These are phyloP conservation scores for Sardinella longiceps DNA, from an alignment of 2,797 vertebrate species.

Conservation along the genomic window DNA sequence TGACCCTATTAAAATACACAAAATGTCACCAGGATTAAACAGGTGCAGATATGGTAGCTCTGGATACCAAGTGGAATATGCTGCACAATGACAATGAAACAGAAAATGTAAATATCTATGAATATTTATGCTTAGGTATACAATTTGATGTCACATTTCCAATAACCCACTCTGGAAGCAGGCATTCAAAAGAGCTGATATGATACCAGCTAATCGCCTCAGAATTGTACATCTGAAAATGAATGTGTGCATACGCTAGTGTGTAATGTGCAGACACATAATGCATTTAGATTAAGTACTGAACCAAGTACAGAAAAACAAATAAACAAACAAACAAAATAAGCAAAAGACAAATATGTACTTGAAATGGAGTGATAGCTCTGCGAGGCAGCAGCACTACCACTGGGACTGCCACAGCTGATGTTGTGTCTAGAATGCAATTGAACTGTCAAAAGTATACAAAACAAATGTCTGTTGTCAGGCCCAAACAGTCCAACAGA, in stretches of 20 bases:
- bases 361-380: background rate
- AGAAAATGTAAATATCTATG: background rate
- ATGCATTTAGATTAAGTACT: background rate
- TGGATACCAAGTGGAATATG: background rate
- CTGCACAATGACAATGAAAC: background rate
- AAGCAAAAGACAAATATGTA: slow-evolving; percentile 6
- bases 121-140: too few species aligned
- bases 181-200: background rate
- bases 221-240: background rate
- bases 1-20: background rate
- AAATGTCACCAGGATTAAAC: background rate
- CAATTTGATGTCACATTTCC: background rate
- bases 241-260: background rate
- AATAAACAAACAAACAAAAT: too few species aligned
- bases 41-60: background rate
- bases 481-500: background rate
- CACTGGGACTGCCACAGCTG: background rate
- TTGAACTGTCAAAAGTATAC: slow-evolving; percentile 23
- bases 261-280: background rate
- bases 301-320: background rate
- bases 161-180: background rate
- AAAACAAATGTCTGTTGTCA: slow-evolving; percentile 11
- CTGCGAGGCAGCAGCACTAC: background rate
- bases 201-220: background rate
- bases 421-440: slow-evolving; percentile 13